A percentile compares a stretch with the other conserved stretches of the same genome.
These are phyloP conservation scores for Halichoerus grypus DNA, from an alignment of 2,113 vertebrate species.

Conservation along the genomic window DNA sequence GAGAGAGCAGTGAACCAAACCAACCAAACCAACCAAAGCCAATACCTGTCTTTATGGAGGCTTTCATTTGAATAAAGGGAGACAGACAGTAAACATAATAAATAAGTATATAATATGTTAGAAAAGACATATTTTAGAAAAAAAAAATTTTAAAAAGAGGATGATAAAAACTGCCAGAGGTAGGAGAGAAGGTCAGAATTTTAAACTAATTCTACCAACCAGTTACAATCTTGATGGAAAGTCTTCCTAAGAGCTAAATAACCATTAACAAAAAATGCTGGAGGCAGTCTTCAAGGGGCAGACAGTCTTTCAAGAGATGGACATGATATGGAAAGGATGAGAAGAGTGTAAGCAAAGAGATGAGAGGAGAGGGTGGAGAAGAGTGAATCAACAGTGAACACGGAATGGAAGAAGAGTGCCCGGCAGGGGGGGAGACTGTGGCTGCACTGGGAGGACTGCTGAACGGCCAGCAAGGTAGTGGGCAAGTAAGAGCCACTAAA, in stretches of 20 bases:
- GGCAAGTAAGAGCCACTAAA: not conserved
- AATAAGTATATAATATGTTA: not conserved
- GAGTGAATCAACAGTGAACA: not conserved
- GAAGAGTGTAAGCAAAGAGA: not conserved
- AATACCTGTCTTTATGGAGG: not conserved
- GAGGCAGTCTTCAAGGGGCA: not conserved
- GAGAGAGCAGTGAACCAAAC: not conserved
- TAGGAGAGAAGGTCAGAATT: not conserved
- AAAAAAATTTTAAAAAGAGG: not conserved
- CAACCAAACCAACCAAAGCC: not conserved
- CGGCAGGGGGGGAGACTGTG: rapidly evolving
- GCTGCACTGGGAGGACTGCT: rapidly evolving
- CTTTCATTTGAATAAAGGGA: not conserved
- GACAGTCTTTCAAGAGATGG: not conserved
- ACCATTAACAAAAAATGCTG: not conserved
- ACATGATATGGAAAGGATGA: not conserved
- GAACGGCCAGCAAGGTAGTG: not conserved
- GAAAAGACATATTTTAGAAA: not conserved
- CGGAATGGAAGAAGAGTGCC: not conserved
- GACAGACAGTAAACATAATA: not conserved
- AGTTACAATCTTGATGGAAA: not conserved
- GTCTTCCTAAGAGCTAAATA: not conserved
- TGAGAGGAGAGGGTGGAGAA: not conserved
- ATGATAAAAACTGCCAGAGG: not conserved
- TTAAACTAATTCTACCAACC: not conserved